Evolutionary conservation across 2,113 vertebrate species (phyloP).

Genomic region (Gallinago paraguaiae): DNA sequence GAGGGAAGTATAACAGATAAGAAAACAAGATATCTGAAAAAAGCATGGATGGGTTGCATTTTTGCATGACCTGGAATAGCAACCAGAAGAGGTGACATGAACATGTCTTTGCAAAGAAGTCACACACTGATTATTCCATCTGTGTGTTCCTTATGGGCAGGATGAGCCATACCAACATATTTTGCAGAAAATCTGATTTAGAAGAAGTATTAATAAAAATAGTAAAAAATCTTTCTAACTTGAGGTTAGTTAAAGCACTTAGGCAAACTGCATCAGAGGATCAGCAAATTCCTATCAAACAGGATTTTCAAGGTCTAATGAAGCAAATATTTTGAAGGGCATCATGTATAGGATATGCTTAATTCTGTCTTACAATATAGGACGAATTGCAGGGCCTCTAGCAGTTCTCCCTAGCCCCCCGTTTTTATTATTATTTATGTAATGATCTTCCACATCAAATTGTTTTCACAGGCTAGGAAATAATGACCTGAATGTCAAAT

Average conservation of each 20-base stretch:
- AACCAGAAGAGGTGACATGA: background rate
- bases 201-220: background rate
- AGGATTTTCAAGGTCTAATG: background rate
- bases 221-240: background rate
- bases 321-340: slow-evolving; percentile 5
- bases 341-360: background rate
- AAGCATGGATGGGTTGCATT: background rate
- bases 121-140: background rate
- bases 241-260: background rate
- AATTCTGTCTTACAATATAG: background rate
- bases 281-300: background rate
- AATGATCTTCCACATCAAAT: background rate
- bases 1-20: background rate
- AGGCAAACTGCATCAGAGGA: background rate
- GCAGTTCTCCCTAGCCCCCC: background rate
- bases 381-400: background rate
- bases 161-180: background rate
- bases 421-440: background rate
- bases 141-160: background rate
- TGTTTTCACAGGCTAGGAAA: background rate
- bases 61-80: background rate
- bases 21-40: background rate
- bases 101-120: background rate
- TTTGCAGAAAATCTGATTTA: background rate
- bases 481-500: background rate